Evolutionary conservation across 1,140 invertebrate species (phyloP).

Genomic region (Lethocerus indicus): DNA sequence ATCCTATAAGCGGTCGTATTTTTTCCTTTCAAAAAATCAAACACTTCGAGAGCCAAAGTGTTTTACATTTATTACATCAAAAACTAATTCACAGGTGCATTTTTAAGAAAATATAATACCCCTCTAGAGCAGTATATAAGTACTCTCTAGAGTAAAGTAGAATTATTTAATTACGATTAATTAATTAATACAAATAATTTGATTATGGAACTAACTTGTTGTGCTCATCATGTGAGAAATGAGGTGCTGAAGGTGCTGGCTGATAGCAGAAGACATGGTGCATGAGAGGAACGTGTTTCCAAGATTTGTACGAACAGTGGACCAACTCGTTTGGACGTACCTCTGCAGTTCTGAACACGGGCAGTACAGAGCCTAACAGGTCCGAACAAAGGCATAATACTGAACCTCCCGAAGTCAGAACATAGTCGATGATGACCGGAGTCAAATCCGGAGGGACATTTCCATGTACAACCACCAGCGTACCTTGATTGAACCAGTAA

Average conservation of each 20-base stretch:
- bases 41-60: too few species aligned
- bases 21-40: too few species aligned
- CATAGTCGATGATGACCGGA: conserved; percentile 47
- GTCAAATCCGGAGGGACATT: conserved; percentile 44
- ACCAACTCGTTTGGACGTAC: conserved; percentile 66
- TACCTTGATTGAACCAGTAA: conserved; percentile 52
- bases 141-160: neutral
- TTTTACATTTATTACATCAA: too few species aligned
- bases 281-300: conserved; percentile 66
- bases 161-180: neutral
- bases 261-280: conserved; percentile 79
- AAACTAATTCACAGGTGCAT: too few species aligned
- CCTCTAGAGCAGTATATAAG: too few species aligned
- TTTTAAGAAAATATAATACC: too few species aligned
- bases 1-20: too few species aligned
- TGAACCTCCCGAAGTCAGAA: conserved; percentile 46
- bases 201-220: conserved; percentile 9
- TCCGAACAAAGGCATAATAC: conserved; percentile 72
- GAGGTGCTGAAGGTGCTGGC: conserved; percentile 57
- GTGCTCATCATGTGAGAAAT: conserved; percentile 42
- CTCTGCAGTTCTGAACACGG: conserved; percentile 64
- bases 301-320: conserved; percentile 62
- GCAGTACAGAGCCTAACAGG: conserved; percentile 53
- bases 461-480: conserved; percentile 59
- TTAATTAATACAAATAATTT: neutral